Evolutionary conservation across 2,113 vertebrate genomes (phyloP).

Genomic region (Sebastes schlegelii): DNA sequence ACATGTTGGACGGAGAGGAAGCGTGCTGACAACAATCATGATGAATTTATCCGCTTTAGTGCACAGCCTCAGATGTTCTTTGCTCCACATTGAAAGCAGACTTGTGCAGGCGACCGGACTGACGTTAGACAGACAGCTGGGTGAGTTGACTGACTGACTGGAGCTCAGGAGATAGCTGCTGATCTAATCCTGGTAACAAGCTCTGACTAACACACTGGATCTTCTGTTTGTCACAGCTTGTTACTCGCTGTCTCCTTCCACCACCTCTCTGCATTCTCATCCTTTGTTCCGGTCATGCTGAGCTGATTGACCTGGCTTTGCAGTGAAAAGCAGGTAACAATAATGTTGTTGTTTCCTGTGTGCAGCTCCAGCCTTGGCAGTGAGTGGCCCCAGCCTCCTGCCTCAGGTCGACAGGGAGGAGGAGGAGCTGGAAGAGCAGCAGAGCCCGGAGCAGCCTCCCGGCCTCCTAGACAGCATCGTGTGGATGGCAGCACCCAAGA

Average conservation of each 20-base stretch:
- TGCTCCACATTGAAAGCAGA: slow-evolving; percentile 75
- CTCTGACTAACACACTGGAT: too few species aligned
- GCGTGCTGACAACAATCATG: slow-evolving; percentile 21
- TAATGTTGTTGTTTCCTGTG: slow-evolving; percentile 9
- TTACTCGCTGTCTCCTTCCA: too few species aligned
- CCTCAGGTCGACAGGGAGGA: slow-evolving; percentile 48
- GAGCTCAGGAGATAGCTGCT: neutral
- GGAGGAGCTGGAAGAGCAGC: slow-evolving; percentile 32
- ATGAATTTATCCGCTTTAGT: slow-evolving; percentile 75
- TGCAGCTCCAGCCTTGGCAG: slow-evolving; percentile 86
- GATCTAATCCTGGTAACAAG: neutral
- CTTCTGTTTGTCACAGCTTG: too few species aligned
- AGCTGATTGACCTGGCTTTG: neutral
- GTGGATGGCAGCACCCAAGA: slow-evolving; percentile 98
- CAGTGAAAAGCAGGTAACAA: neutral
- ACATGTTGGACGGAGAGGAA: slow-evolving; percentile 1
- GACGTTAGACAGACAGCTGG: slow-evolving; percentile 62
- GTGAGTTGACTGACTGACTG: slow-evolving; percentile 66
- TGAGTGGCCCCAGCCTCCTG: slow-evolving; percentile 78
- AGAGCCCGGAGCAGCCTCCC: slow-evolving; percentile 48
- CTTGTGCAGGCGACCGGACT: slow-evolving; percentile 75
- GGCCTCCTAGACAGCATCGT: slow-evolving; percentile 84
- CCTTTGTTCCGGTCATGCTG: too few species aligned
- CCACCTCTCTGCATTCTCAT: neutral
- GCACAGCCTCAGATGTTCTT: slow-evolving; percentile 71